Evolutionary conservation across 2,797 vertebrate genomes (phyloP).

Genomic region (Enteromius radiatus): DNA sequence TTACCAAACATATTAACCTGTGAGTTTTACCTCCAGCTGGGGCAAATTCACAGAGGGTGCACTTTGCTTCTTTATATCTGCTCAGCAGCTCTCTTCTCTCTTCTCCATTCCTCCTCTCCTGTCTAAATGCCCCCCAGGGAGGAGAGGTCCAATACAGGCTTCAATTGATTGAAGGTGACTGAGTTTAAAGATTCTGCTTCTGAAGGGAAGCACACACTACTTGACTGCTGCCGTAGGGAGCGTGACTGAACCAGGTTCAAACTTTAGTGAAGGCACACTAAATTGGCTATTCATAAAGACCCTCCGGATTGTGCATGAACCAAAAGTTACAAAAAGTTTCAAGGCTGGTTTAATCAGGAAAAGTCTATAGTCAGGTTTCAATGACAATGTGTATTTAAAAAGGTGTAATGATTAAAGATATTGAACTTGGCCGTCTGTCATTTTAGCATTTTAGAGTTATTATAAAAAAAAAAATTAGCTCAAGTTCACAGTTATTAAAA

Average conservation of each 20-base stretch:
- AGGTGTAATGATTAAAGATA: constrained; percentile 1
- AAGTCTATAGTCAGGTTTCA: neutral
- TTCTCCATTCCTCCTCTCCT: constrained; percentile 15
- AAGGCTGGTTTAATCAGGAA: constrained; percentile 2
- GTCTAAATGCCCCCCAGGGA: constrained; percentile 35
- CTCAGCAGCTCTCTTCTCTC: neutral
- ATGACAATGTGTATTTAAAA: constrained; percentile 6
- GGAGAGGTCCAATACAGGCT: constrained; percentile 45
- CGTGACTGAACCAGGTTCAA: constrained; percentile 25
- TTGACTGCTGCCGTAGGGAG: constrained; percentile 40
- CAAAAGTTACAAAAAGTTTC: constrained; percentile 12
- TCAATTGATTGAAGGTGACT: constrained; percentile 51
- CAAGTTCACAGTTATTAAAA: neutral
- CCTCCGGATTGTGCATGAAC: constrained; percentile 14
- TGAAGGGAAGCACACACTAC: constrained; percentile 32
- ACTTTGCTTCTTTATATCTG: constrained; percentile 20
- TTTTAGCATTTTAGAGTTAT: neutral
- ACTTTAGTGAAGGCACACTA: constrained; percentile 36
- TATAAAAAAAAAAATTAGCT: neutral
- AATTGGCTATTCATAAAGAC: constrained; percentile 40
- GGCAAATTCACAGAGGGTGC: neutral
- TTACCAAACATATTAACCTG: neutral
- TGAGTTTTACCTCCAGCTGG: constrained; percentile 9
- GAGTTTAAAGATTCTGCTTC: constrained; percentile 46
- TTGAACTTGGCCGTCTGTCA: neutral